Percentiles rank a stretch among this genome's conserved stretches.
phyloP scores from a whole-genome alignment of 2,797 vertebrate species.

The Cuniculus paca region DNA sequence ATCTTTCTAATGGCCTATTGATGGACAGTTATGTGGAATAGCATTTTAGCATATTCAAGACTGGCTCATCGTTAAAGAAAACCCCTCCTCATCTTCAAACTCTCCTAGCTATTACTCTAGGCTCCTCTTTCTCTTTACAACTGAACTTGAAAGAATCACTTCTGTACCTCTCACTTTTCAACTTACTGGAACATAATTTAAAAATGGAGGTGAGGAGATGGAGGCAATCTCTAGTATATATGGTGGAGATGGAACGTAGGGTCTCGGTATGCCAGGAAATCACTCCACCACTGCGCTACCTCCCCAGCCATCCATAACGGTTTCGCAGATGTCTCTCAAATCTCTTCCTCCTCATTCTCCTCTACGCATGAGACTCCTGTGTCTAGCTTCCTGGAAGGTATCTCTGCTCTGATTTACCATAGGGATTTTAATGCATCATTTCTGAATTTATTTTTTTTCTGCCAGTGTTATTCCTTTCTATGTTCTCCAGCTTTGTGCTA shows the following conservation, averaged over 20 bases:
- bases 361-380: background rate
- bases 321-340: background rate
- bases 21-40: background rate
- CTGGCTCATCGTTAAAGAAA: background rate
- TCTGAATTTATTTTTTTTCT: background rate
- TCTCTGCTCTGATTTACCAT: background rate
- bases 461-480: background rate
- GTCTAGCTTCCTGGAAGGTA: background rate
- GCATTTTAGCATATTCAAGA: background rate
- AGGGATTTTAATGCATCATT: background rate
- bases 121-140: constrained; percentile 15
- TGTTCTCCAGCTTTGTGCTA: background rate
- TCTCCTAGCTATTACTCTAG: background rate
- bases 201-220: background rate
- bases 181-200: background rate
- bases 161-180: background rate
- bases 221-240: background rate
- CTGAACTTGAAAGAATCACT: background rate
- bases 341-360: background rate
- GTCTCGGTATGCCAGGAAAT: background rate
- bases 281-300: background rate
- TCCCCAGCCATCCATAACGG: background rate
- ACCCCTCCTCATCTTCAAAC: background rate
- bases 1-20: background rate
- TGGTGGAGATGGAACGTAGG: background rate